Conservation (phyloP, 2,113 vertebrate species). For the Arizona elegans region DNA sequence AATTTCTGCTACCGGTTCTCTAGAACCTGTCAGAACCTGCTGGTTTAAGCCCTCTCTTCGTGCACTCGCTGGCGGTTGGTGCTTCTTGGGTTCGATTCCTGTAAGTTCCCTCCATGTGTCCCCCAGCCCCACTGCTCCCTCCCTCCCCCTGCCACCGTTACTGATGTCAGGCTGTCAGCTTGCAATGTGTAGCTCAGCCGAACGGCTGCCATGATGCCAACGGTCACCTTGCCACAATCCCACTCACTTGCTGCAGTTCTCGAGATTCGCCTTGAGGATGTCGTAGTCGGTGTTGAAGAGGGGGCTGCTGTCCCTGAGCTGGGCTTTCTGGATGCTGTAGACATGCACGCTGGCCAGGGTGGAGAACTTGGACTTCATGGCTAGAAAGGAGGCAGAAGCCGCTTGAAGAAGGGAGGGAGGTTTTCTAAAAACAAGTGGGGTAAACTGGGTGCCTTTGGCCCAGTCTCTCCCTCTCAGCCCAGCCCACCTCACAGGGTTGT, state of each 20-base stretch:
- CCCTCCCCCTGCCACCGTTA: too few relatives aligned
- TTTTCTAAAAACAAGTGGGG: background rate
- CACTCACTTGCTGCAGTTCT: slow-evolving; percentile 87
- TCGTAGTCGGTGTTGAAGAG: slow-evolving; percentile 95
- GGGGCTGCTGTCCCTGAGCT: slow-evolving; percentile 88
- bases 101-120: too few relatives aligned
- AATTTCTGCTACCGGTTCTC: too few relatives aligned
- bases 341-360: slow-evolving; percentile 83
- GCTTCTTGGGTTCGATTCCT: too few relatives aligned
- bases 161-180: too few relatives aligned
- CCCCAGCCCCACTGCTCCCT: too few relatives aligned
- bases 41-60: too few relatives aligned
- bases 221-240: accelerated
- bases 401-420: background rate
- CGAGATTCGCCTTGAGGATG: slow-evolving; percentile 86
- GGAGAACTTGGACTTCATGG: slow-evolving; percentile 83
- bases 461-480: background rate
- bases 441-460: background rate
- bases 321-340: slow-evolving; percentile 93
- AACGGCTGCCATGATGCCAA: too few relatives aligned
- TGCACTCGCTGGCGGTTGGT: too few relatives aligned
- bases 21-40: too few relatives aligned
- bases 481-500: background rate
- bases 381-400: slow-evolving; percentile 65
- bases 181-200: too few relatives aligned